Evolutionary conservation across 2,888 invertebrate species (phyloP).

Genomic region (Drosophila seclusa): DNA sequence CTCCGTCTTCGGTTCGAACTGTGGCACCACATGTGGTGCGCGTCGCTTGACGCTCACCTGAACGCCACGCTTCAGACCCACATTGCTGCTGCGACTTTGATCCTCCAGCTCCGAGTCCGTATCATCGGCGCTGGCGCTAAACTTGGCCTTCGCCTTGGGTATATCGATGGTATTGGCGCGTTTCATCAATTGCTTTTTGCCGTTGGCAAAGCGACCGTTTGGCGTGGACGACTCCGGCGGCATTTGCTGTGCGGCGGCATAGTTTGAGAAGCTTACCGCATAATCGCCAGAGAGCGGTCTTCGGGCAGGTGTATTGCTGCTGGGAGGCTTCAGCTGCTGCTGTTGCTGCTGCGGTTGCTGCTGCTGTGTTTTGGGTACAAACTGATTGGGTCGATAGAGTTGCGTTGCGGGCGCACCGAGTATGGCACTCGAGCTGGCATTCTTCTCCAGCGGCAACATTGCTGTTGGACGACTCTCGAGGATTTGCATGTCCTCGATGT

Average conservation of each 20-base stretch:
- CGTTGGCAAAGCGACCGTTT: slow-evolving; percentile 80
- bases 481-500: slow-evolving; percentile 88
- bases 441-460: slow-evolving; percentile 84
- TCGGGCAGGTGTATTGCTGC: slow-evolving; percentile 29
- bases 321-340: slow-evolving; percentile 9
- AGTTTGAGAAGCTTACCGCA: slow-evolving; percentile 74
- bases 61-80: slow-evolving; percentile 87
- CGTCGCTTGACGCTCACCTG: slow-evolving; percentile 86
- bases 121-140: slow-evolving; percentile 84
- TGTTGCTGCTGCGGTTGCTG: slow-evolving; percentile 15
- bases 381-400: slow-evolving; percentile 83
- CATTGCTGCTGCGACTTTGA: slow-evolving; percentile 63
- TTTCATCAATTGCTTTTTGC: slow-evolving; percentile 92
- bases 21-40: slow-evolving; percentile 87
- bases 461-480: slow-evolving; percentile 74
- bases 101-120: slow-evolving; percentile 84
- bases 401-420: slow-evolving; percentile 54
- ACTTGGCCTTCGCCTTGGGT: slow-evolving; percentile 87
- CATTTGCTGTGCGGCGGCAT: slow-evolving; percentile 36
- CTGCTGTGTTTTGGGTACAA: slow-evolving; percentile 66
- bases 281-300: slow-evolving; percentile 81
- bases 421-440: slow-evolving; percentile 85
- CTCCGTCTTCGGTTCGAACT: slow-evolving; percentile 92
- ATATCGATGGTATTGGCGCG: slow-evolving; percentile 95
- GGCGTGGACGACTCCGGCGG: slow-evolving; percentile 80